A percentile compares a stretch with the other conserved stretches of the same genome.
phyloP scores from a whole-genome alignment of 2,797 vertebrate genomes.

The Mormyrus proboscirostris region DNA sequence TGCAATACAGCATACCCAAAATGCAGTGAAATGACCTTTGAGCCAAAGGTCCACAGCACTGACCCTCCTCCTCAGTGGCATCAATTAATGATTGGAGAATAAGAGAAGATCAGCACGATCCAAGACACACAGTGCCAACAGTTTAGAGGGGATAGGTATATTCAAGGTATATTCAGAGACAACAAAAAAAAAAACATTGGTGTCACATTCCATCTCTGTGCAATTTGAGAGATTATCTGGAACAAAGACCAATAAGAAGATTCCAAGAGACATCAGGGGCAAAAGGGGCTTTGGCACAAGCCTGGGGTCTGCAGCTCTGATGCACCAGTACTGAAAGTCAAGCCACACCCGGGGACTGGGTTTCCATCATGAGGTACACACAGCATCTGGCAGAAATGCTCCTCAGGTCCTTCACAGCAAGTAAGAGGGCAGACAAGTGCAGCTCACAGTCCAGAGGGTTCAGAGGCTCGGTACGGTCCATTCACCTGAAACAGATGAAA shows the following conservation, averaged over 20 bases:
- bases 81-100: background rate
- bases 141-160: background rate
- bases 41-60: background rate
- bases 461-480: constrained; percentile 65
- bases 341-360: background rate
- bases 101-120: background rate
- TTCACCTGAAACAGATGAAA: constrained; percentile 66
- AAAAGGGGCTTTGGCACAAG: background rate
- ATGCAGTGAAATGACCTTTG: background rate
- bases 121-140: background rate
- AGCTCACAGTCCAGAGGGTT: constrained; percentile 75
- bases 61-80: background rate
- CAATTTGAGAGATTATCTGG: background rate
- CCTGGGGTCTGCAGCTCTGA: background rate
- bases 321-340: background rate
- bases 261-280: background rate
- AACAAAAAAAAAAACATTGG: background rate
- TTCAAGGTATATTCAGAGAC: background rate
- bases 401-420: background rate
- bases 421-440: background rate
- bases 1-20: background rate
- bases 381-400: background rate
- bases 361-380: background rate
- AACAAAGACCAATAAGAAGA: background rate
- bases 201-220: background rate